phyloP scores from a whole-genome alignment of 2,113 vertebrate species.

The Gallinago media region DNA sequence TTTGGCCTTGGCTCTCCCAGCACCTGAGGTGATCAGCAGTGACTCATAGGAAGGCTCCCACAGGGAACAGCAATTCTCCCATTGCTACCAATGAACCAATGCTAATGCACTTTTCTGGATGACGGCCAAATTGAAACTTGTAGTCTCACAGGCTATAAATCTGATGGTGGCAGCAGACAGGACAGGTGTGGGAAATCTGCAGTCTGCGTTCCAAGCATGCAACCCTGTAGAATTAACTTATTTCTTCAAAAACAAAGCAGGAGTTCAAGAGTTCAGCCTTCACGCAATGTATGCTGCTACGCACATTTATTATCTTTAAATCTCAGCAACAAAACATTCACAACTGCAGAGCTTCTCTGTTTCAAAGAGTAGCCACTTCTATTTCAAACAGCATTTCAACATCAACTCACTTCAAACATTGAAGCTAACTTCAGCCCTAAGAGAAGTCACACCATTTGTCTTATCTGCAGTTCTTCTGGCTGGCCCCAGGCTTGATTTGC shows the following conservation, averaged over 20 bases:
- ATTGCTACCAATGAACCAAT: neutral
- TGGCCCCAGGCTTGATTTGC: neutral
- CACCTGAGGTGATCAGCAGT: neutral
- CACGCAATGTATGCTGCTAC: neutral
- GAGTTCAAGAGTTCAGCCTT: conserved; percentile 54
- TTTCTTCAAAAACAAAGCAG: conserved; percentile 39
- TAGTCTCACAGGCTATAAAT: conserved; percentile 31
- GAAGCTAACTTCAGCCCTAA: neutral
- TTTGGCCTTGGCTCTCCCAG: neutral
- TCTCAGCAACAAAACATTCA: conserved; percentile 3
- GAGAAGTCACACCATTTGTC: neutral
- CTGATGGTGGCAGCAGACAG: neutral
- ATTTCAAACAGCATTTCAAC: conserved; percentile 16
- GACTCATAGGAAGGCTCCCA: neutral
- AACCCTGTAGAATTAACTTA: conserved; percentile 13
- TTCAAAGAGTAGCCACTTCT: conserved; percentile 9
- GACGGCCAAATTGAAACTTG: neutral
- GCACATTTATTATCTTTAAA: neutral
- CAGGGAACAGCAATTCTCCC: neutral
- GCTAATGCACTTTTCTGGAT: neutral
- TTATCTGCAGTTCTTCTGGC: conserved; percentile 9
- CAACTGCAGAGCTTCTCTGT: neutral
- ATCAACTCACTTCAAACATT: neutral
- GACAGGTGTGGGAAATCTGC: conserved; percentile 47
- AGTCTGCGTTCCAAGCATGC: neutral